phyloP scores from a whole-genome alignment of 2,888 invertebrate genomes.

The Hecatera dysodea region DNA sequence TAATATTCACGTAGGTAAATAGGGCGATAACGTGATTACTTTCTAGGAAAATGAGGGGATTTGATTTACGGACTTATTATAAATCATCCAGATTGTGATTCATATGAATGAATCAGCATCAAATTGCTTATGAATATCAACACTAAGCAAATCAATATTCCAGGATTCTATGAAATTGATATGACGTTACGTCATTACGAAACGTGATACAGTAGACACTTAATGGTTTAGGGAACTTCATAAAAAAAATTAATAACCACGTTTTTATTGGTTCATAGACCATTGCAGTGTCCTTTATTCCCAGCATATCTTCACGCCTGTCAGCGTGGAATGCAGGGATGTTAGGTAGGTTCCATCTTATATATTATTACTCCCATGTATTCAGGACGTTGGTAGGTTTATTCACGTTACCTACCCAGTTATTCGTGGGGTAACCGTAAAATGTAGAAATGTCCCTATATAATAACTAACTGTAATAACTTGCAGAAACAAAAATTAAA shows the following conservation, averaged over 20 bases:
- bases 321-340: not conserved
- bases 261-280: slow-evolving; percentile 11
- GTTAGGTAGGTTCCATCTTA: slow-evolving; percentile 1
- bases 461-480: slow-evolving; percentile 14
- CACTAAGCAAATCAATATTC: too few species aligned
- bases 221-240: not conserved
- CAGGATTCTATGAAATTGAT: not conserved
- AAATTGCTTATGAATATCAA: not conserved
- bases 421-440: slow-evolving; percentile 3
- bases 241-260: slow-evolving; percentile 5
- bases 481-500: slow-evolving; percentile 33
- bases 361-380: not conserved
- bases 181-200: too few species aligned
- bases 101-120: not conserved
- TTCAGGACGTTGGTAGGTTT: not conserved
- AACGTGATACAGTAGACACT: not conserved
- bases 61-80: not conserved
- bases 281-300: not conserved
- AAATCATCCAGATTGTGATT: not conserved
- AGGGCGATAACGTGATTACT: not conserved
- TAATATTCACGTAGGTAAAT: not conserved
- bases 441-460: slow-evolving; percentile 1
- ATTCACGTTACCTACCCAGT: not conserved
- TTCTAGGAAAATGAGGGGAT: not conserved
- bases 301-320: slow-evolving; percentile 16